Percentiles rank a stretch among this genome's conserved stretches.
phyloP scores from a whole-genome alignment of 2,113 vertebrate genomes.

The Onychorhynchus coronatus region DNA sequence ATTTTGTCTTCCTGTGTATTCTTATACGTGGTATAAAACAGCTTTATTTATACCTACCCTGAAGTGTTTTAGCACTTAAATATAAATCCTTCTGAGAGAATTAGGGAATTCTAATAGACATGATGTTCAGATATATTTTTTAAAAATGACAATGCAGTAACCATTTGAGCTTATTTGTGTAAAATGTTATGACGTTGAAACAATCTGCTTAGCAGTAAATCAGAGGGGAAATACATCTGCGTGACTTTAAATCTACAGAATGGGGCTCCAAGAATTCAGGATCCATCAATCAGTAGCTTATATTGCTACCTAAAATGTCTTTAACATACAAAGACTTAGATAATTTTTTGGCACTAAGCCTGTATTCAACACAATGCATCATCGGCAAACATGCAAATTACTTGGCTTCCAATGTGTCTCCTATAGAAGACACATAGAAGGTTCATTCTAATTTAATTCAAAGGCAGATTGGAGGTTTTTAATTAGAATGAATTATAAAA shows the following conservation, averaged over 20 bases:
- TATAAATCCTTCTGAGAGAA: not conserved
- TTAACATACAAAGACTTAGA: not conserved
- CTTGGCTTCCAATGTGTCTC: conserved; percentile 10
- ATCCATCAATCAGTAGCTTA: not conserved
- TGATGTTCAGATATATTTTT: not conserved
- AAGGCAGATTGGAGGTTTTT: conserved; percentile 16
- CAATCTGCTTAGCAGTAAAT: not conserved
- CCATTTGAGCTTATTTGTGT: not conserved
- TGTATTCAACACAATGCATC: conserved; percentile 1
- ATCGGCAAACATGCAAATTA: conserved; percentile 48
- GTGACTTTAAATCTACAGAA: conserved; percentile 16
- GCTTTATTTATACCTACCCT: not conserved
- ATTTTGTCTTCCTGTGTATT: not conserved
- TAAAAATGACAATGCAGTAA: not conserved
- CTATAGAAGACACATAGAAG: conserved; percentile 52
- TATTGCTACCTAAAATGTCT: not conserved
- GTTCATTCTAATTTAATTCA: conserved; percentile 62
- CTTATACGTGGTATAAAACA: not conserved
- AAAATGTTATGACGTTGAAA: not conserved
- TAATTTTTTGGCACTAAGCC: not conserved
- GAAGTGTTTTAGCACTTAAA: not conserved
- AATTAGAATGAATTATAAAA: conserved; percentile 67
- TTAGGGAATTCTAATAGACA: not conserved
- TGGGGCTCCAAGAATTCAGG: not conserved
- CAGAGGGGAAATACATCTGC: not conserved